phyloP scores from a whole-genome alignment of 2,888 invertebrate genomes.

The Ferdinandea cuprea region DNA sequence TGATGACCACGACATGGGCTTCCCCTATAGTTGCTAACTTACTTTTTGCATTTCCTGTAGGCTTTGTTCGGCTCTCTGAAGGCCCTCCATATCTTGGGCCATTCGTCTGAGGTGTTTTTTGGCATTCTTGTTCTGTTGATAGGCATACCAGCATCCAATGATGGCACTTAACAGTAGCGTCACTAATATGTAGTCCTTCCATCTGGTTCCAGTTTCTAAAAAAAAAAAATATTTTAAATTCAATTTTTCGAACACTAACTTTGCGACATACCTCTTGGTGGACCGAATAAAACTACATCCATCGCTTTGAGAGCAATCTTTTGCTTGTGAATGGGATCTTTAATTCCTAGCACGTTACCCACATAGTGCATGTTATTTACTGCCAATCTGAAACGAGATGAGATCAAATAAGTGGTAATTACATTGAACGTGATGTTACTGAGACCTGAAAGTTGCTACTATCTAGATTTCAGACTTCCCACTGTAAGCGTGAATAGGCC shows the following conservation, averaged over 20 bases:
- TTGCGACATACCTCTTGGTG: slow-evolving; percentile 93
- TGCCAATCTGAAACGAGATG: slow-evolving; percentile 89
- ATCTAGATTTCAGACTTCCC: slow-evolving; percentile 13
- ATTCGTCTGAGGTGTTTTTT: slow-evolving; percentile 94
- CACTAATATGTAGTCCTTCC: slow-evolving; percentile 95
- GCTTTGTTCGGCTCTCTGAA: slow-evolving; percentile 94
- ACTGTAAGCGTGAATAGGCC: slow-evolving; percentile 37
- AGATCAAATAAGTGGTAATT: slow-evolving; percentile 60
- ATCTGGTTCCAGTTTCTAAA: slow-evolving; percentile 89
- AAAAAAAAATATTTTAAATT: slow-evolving; percentile 11
- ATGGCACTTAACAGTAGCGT: slow-evolving; percentile 92
- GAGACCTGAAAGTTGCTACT: slow-evolving; percentile 29
- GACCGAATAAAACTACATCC: slow-evolving; percentile 99
- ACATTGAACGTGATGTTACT: slow-evolving; percentile 1
- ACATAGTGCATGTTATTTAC: slow-evolving; percentile 96
- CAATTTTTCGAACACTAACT: not conserved
- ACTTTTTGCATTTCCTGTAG: slow-evolving; percentile 92
- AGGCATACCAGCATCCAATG: slow-evolving; percentile 95
- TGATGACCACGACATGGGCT: too few species aligned
- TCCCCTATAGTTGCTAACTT: slow-evolving; percentile 28
- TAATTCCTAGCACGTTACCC: slow-evolving; percentile 94
- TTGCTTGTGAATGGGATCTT: slow-evolving; percentile 99
- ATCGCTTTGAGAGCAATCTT: slow-evolving; percentile 98
- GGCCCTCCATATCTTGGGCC: slow-evolving; percentile 96
- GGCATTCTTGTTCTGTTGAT: slow-evolving; percentile 94